Conservation (phyloP, 53 echinoderm and acorn worm genomes). For the Hippasteria phrygiana region DNA sequence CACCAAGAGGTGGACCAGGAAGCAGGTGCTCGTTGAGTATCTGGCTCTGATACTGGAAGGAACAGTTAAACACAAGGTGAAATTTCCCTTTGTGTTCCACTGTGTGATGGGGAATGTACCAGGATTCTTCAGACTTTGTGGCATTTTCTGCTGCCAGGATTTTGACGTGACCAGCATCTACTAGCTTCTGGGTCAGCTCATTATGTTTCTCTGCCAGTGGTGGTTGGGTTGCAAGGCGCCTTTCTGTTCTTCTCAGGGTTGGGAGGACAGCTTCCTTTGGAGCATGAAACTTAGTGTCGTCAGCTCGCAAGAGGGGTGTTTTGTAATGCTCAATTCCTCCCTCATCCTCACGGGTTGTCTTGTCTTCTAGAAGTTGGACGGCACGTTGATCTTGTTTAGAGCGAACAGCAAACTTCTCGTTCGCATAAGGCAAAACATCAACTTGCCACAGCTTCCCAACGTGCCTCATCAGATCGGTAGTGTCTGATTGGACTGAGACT, state of each 20-base stretch:
- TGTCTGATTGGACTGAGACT: slow-evolving; percentile 7
- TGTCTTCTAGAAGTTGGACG: slow-evolving; percentile 24
- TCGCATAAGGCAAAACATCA: neutral
- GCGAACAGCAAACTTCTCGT: slow-evolving; percentile 28
- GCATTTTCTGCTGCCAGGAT: slow-evolving; percentile 23
- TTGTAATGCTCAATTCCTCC: slow-evolving; percentile 19
- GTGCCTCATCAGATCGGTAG: slow-evolving; percentile 1
- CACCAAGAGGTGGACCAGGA: slow-evolving; percentile 33
- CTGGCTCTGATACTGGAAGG: slow-evolving; percentile 32
- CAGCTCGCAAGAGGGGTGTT: slow-evolving; percentile 13
- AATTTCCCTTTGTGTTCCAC: slow-evolving; percentile 41
- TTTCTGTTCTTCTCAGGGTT: slow-evolving; percentile 2
- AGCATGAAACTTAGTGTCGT: slow-evolving; percentile 26
- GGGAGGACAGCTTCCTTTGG: slow-evolving; percentile 29
- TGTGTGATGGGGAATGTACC: slow-evolving; percentile 57
- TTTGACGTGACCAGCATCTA: slow-evolving; percentile 40
- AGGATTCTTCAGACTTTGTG: slow-evolving; percentile 42
- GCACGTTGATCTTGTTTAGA: slow-evolving; percentile 46
- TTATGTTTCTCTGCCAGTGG: slow-evolving; percentile 16
- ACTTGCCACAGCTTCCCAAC: slow-evolving; percentile 35
- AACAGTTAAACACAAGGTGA: slow-evolving; percentile 65
- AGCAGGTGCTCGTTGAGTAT: slow-evolving; percentile 26
- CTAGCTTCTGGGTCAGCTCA: slow-evolving; percentile 30
- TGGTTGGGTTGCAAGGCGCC: neutral
- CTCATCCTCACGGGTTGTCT: neutral